These are phyloP conservation scores for Luidia sarsii DNA, from an alignment of 53 echinoderm and acorn worm genomes.

Conservation along the genomic window DNA sequence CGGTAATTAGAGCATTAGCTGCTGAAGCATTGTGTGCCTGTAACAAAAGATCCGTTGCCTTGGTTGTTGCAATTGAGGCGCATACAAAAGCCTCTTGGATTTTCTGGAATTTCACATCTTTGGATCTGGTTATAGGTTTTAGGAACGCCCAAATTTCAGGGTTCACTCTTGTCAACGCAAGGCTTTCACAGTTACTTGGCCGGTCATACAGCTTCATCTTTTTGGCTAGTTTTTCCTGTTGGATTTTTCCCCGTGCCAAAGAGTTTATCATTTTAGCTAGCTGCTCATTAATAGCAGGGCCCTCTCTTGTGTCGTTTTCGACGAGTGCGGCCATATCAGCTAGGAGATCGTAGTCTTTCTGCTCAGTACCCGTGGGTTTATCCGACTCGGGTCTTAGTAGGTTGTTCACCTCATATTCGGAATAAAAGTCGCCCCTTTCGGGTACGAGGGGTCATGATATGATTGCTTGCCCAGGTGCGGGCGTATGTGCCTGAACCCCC, in stretches of 20 bases:
- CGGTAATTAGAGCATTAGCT: background rate
- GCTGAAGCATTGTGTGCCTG: background rate
- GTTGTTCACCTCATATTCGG: background rate
- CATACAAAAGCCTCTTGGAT: background rate
- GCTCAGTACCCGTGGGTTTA: background rate
- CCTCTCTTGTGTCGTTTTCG: background rate
- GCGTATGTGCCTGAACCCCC: background rate
- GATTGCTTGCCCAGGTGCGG: background rate
- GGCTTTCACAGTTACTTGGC: background rate
- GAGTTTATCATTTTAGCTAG: background rate
- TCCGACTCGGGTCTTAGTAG: background rate
- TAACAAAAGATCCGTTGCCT: background rate
- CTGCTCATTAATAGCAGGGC: conserved; percentile 1
- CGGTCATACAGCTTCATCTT: background rate
- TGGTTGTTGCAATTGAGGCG: background rate
- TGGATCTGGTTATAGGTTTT: background rate
- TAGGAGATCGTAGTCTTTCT: background rate
- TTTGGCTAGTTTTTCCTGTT: background rate
- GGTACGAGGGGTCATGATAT: background rate
- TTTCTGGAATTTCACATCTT: background rate
- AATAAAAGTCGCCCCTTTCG: background rate
- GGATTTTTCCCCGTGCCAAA: background rate
- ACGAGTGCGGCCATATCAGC: conserved; percentile 3
- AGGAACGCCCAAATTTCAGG: background rate
- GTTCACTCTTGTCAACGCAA: background rate